Conservation (phyloP, 2,113 vertebrate genomes). For the Pogona vitticeps region DNA sequence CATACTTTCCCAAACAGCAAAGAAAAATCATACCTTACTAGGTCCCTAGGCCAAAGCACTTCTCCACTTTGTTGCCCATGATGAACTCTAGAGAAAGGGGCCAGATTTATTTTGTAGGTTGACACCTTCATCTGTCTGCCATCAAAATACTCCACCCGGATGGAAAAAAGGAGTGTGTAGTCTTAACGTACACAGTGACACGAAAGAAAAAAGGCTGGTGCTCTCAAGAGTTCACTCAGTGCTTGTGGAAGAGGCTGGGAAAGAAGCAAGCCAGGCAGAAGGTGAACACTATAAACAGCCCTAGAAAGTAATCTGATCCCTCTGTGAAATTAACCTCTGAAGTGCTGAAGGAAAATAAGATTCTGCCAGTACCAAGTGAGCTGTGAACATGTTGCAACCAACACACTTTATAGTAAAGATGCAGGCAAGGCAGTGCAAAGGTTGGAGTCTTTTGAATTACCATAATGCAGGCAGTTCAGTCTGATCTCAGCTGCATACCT, state of each 20-base stretch:
- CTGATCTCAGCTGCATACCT: background rate
- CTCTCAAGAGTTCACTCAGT: conserved; percentile 57
- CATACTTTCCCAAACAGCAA: background rate
- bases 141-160: conserved; percentile 45
- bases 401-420: conserved; percentile 35
- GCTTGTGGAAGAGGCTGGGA: conserved; percentile 61
- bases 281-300: conserved; percentile 74
- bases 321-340: conserved; percentile 80
- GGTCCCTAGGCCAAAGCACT: conserved; percentile 71
- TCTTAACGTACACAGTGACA: conserved; percentile 8
- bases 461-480: background rate
- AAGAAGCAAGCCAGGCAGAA: conserved; percentile 60
- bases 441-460: conserved; percentile 34
- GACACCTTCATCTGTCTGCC: conserved; percentile 74
- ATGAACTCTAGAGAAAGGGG: conserved; percentile 69
- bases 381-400: conserved; percentile 62
- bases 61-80: conserved; percentile 72
- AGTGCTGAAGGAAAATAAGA: conserved; percentile 71
- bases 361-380: conserved; percentile 64
- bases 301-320: conserved; percentile 79
- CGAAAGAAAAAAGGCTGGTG: conserved; percentile 37
- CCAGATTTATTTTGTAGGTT: conserved; percentile 74
- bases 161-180: conserved; percentile 45
- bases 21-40: conserved; percentile 75
- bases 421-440: conserved; percentile 43